phyloP scores from a whole-genome alignment of 2,888 invertebrate genomes.

The Steinernema carpocapsae region DNA sequence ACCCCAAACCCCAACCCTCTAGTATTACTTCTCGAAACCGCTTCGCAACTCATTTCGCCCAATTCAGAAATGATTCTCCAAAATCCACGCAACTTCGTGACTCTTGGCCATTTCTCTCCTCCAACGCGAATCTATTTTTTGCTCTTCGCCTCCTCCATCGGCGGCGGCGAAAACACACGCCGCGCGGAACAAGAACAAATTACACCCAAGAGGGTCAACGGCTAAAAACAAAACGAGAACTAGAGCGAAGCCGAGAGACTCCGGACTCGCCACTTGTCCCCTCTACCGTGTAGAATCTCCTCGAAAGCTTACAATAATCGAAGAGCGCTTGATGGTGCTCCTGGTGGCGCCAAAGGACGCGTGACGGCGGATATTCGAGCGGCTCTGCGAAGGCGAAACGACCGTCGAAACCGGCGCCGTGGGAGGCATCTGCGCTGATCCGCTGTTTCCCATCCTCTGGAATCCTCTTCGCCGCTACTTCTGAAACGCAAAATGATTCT shows the following conservation, averaged over 20 bases:
- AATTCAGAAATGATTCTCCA: neutral
- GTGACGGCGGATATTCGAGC: neutral
- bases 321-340: slow-evolving; percentile 23
- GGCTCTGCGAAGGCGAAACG: slow-evolving; percentile 14
- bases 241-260: neutral
- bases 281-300: no score
- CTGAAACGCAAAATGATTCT: slow-evolving; percentile 29
- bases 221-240: slow-evolving; percentile 26
- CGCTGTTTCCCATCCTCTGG: slow-evolving; percentile 40
- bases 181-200: slow-evolving; percentile 11
- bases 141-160: neutral
- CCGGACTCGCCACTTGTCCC: no score
- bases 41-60: neutral
- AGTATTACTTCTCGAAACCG: no score
- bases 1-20: no score
- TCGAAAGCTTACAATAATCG: slow-evolving; percentile 19
- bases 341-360: slow-evolving; percentile 15
- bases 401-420: slow-evolving; percentile 17
- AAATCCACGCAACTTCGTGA: no score
- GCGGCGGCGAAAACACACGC: slow-evolving; percentile 26
- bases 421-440: slow-evolving; percentile 30
- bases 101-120: neutral
- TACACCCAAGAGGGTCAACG: neutral
- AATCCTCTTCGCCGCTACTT: neutral
- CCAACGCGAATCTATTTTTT: neutral